Conservation (phyloP, 2,113 vertebrate species). For the Stegostoma tigrinum region DNA sequence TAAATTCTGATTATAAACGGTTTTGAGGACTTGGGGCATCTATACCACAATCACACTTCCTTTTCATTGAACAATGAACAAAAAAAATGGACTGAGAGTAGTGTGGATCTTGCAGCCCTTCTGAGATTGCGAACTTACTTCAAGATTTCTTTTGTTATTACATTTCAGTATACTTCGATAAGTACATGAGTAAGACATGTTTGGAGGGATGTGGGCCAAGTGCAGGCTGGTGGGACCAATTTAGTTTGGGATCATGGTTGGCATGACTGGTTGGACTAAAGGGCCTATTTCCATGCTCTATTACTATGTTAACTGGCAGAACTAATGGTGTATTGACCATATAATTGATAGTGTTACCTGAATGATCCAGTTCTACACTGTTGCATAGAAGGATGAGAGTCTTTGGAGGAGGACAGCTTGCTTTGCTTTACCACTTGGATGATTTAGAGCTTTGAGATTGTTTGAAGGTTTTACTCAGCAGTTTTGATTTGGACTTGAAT, state of each 20-base stretch:
- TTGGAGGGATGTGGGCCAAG: too few relatives aligned
- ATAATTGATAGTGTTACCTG: not conserved
- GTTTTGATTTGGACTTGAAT: not conserved
- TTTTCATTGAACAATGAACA: not conserved
- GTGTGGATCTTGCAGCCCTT: too few relatives aligned
- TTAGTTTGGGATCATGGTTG: too few relatives aligned
- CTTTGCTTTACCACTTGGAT: not conserved
- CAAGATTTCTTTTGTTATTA: too few relatives aligned
- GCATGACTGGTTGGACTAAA: too few relatives aligned
- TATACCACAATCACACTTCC: not conserved
- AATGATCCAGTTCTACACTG: not conserved
- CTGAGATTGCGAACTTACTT: too few relatives aligned
- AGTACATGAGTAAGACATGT: too few relatives aligned
- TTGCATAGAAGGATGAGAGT: not conserved
- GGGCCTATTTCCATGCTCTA: too few relatives aligned
- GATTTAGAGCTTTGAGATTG: not conserved
- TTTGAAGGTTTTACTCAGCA: not conserved
- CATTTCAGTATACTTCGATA: too few relatives aligned
- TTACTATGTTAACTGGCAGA: not conserved
- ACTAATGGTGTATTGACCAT: not conserved
- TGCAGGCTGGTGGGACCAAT: too few relatives aligned
- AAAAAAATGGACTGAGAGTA: too few relatives aligned
- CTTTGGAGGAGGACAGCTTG: not conserved
- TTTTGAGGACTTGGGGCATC: not conserved
- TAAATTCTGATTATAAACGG: not conserved